Conservation (phyloP, 2,797 vertebrate genomes). For the Neomorphus geoffroyi region DNA sequence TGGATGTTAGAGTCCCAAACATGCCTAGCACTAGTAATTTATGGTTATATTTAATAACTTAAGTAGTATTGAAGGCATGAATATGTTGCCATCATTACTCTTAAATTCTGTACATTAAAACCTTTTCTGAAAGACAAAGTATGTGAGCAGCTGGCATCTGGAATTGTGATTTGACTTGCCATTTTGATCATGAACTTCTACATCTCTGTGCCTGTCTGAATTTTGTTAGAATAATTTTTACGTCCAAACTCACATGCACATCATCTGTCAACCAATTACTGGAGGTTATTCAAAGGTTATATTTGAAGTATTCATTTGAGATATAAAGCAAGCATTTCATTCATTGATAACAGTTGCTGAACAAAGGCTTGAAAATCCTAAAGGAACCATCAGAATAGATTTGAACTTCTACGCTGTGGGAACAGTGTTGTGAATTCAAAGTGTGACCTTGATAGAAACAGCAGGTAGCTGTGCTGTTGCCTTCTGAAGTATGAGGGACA, state of each 20-base stretch:
- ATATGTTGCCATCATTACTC: neutral
- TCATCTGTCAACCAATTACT: slow-evolving; percentile 48
- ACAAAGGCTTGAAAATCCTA: slow-evolving; percentile 42
- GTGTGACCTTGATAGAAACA: slow-evolving; percentile 72
- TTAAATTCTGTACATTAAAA: neutral
- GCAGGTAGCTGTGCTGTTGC: neutral
- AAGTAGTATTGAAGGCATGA: neutral
- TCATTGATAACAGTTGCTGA: slow-evolving; percentile 33
- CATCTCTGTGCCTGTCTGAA: neutral
- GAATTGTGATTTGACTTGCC: neutral
- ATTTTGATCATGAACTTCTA: slow-evolving; percentile 15
- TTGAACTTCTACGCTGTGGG: slow-evolving; percentile 28
- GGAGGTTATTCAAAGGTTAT: slow-evolving; percentile 67
- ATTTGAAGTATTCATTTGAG: slow-evolving; percentile 52
- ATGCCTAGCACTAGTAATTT: neutral
- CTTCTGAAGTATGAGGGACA: slow-evolving; percentile 14
- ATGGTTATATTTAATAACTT: neutral
- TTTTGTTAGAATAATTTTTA: slow-evolving; percentile 47
- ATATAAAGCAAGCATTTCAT: slow-evolving; percentile 1
- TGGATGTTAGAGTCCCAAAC: neutral
- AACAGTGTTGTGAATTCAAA: slow-evolving; percentile 43
- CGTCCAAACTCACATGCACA: slow-evolving; percentile 5
- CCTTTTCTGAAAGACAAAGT: neutral
- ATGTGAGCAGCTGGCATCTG: neutral
- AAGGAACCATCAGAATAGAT: slow-evolving; percentile 44